Evolutionary conservation across 2,113 vertebrate species (phyloP).

Genomic region (Tachycineta bicolor): DNA sequence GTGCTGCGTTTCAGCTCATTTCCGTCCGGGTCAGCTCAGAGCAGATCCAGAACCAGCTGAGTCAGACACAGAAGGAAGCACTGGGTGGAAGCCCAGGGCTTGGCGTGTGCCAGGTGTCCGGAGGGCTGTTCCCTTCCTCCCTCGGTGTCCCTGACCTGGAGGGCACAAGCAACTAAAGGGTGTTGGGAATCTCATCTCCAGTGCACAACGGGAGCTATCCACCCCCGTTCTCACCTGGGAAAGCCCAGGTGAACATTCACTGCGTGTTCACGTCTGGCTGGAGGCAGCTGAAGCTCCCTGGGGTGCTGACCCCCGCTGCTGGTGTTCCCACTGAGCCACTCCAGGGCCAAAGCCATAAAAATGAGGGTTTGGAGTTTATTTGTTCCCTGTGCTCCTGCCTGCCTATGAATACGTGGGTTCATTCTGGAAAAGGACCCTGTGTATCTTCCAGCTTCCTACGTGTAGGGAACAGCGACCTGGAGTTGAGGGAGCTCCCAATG

Average conservation of each 20-base stretch:
- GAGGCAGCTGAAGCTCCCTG: not conserved
- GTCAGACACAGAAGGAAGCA: not conserved
- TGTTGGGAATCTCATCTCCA: not conserved
- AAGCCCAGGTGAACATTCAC: fast-evolving
- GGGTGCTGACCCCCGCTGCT: not conserved
- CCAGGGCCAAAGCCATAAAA: not conserved
- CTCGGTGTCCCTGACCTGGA: fast-evolving
- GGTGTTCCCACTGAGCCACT: not conserved
- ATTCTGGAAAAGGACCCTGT: not conserved
- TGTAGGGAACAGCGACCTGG: not conserved
- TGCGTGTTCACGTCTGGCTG: fast-evolving
- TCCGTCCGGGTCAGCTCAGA: not conserved
- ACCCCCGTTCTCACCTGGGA: not conserved
- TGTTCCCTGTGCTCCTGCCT: not conserved
- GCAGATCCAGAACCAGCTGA: not conserved
- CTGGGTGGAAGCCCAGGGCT: not conserved
- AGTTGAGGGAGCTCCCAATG: not conserved
- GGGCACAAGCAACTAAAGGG: not conserved
- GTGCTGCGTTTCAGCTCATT: fast-evolving
- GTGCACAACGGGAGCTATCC: fast-evolving
- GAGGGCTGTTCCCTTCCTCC: not conserved
- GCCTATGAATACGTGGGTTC: not conserved
- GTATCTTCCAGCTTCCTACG: not conserved
- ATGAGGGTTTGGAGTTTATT: not conserved
- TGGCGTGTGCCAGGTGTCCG: fast-evolving